These are phyloP conservation scores for Cossypha dichroa DNA, from an alignment of 2,797 vertebrate genomes.

Conservation along the genomic window DNA sequence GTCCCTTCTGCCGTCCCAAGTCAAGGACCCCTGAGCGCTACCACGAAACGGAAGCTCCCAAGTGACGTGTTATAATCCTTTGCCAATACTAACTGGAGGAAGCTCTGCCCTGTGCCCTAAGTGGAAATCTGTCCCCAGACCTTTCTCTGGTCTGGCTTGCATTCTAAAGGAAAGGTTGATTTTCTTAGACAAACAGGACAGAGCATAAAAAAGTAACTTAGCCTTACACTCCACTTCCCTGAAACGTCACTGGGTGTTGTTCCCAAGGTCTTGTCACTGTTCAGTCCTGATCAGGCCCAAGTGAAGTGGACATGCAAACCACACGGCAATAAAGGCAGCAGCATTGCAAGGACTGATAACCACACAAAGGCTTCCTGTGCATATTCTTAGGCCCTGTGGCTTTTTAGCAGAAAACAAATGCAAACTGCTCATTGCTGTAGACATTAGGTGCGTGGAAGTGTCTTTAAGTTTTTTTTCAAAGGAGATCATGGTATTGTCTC, in stretches of 20 bases:
- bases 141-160: background rate
- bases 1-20: background rate
- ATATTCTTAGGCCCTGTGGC: background rate
- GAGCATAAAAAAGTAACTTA: background rate
- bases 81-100: background rate
- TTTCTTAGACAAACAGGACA: background rate
- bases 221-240: background rate
- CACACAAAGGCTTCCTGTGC: background rate
- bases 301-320: background rate
- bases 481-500: fast-evolving
- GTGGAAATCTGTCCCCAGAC: background rate
- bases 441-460: background rate
- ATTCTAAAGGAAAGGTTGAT: background rate
- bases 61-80: fast-evolving
- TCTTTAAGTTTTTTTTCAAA: background rate
- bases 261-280: background rate
- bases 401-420: background rate
- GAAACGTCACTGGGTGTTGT: background rate
- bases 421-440: background rate
- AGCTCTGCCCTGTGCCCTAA: background rate
- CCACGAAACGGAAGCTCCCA: background rate
- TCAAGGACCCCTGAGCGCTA: fast-evolving
- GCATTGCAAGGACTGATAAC: background rate
- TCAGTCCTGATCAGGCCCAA: background rate
- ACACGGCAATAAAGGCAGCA: background rate